Evolutionary conservation across 2,888 invertebrate species (phyloP), one percentile per base, ranked within the genome.

Genomic region (Saturnia pavonia): DNA sequence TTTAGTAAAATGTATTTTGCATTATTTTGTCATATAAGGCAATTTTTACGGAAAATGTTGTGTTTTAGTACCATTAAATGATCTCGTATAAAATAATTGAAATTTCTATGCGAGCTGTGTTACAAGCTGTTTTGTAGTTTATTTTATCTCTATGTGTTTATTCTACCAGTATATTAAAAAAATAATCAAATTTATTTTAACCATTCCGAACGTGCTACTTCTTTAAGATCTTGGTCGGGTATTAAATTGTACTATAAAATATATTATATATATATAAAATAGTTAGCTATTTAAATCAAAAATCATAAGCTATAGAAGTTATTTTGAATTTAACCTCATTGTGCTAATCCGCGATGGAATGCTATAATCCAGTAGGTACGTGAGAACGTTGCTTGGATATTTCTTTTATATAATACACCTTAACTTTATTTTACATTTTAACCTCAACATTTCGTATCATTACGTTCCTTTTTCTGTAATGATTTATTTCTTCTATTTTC

Each of bases 301-400:
- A 65, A 65, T 65, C 40, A 40, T 65, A 8, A 65, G 16, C 63
- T 73, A 71, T 70, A 72, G 68, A 72, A 70, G 72, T 74, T 80
- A 75, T 76, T 77, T n/a, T 48, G 78, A 79, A 79, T 80, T 75
- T 72, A 77, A 77, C 75, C 77, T 80, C 75, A 77, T 78, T 77
- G 77, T 75, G 77, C 74, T 84, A 87, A 87, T 88, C 85, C 80
- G 69, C 76, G 75, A 67, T 72, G 84, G 85, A 85, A 87, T 85
- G 80, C 80, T 79, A 80, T 83, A 85, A 88, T 85, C 85, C 80
- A 78, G 75, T 34, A 34, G 34, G 34, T 76, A 76, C 74, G 73
- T 77, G 76, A 78, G 75, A 80, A 78, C 73, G 73, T 65, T 65
- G 65, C 65, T 40, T 14, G 25, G 57, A 60, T 27, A 25, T 60